A percentile compares a stretch with the other conserved stretches of the same genome.
These are phyloP conservation scores for Synanthedon formicaeformis DNA, from an alignment of 2,888 invertebrate genomes.

Conservation along the genomic window DNA sequence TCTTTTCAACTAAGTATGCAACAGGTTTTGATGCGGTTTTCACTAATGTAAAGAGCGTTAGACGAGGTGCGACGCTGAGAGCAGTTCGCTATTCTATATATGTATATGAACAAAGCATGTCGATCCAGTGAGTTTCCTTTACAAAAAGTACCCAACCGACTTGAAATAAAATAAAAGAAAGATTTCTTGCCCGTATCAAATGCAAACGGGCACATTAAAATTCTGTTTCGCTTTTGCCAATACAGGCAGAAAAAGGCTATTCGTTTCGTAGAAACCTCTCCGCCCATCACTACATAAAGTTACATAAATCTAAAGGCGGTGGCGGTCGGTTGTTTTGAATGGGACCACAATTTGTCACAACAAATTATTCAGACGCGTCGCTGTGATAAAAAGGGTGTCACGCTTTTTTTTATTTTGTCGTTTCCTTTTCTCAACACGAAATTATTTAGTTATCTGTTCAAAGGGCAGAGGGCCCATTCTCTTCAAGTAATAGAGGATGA, in stretches of 20 bases:
- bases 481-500: no score
- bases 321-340: constrained; percentile 41
- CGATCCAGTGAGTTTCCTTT: no score
- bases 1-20: no score
- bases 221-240: constrained; percentile 10
- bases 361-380: constrained; percentile 47
- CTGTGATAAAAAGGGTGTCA: constrained; percentile 39
- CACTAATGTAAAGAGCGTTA: no score
- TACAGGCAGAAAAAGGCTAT: constrained; percentile 17
- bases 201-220: constrained; percentile 1
- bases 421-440: constrained; percentile 11
- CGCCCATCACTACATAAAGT: constrained; percentile 10
- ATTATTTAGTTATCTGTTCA: constrained; percentile 20
- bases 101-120: no score
- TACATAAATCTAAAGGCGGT: constrained; percentile 29
- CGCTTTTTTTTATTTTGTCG: constrained; percentile 12
- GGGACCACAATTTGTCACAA: constrained; percentile 46
- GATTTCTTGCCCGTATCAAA: neutral
- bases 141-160: no score
- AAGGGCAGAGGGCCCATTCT: no score
- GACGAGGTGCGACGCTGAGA: no score
- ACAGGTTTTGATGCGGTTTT: no score
- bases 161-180: no score
- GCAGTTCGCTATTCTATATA: no score
- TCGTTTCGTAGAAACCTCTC: neutral